Evolutionary conservation across 2,113 vertebrate species (phyloP).

Genomic region (Uria lomvia): DNA sequence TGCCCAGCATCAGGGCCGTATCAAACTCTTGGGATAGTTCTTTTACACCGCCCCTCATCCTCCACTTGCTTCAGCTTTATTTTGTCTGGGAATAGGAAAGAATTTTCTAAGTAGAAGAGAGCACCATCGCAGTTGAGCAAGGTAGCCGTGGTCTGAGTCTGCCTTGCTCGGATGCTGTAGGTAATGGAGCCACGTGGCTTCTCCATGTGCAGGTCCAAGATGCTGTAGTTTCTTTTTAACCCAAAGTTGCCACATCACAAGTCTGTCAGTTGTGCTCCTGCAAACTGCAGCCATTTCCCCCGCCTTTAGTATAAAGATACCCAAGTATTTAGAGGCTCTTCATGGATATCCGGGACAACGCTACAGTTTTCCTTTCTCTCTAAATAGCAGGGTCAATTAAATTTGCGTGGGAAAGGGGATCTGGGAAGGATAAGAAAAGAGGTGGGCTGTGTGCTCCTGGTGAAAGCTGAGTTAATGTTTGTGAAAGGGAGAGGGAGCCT

Average conservation of each 20-base stretch:
- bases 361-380: not conserved
- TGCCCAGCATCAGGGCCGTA: not conserved
- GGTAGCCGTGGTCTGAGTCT: not conserved
- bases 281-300: not conserved
- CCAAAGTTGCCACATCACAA: not conserved
- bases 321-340: not conserved
- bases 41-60: not conserved
- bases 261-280: not conserved
- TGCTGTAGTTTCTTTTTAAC: not conserved
- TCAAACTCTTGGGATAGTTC: not conserved
- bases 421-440: not conserved
- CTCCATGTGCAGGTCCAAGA: not conserved
- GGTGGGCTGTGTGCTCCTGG: not conserved
- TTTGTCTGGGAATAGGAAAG: not conserved
- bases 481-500: not conserved
- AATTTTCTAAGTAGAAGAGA: not conserved
- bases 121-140: too few relatives aligned
- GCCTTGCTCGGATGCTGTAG: accelerated
- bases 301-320: not conserved
- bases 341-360: not conserved
- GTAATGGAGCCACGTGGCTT: not conserved
- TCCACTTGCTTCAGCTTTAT: not conserved
- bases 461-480: not conserved
- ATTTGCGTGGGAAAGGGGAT: not conserved
- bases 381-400: not conserved